Base-by-base conservation (phyloP, 1,140 invertebrate genomes). In the Cyphomyrmex costatus region DNA sequence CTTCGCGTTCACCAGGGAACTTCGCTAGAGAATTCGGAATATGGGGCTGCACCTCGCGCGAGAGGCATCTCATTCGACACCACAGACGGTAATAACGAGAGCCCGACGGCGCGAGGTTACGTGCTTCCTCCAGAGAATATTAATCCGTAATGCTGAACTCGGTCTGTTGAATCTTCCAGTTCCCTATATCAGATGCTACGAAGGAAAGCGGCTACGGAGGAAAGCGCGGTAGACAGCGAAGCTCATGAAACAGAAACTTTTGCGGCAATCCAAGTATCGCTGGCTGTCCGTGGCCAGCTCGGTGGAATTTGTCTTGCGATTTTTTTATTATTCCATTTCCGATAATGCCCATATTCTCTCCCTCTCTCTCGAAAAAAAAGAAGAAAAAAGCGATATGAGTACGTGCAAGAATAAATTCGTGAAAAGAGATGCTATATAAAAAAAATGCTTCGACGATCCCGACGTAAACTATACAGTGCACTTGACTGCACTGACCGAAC, bases 81-180 rank as follows among this genome's bases (percentile, higher is more conserved):
- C 78, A 83, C 88, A 85, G 36, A 90, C 88, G 80, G 89, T 85
- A 89, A 90, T 90, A 90, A 90, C 89, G 89, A 90, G 88, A 87
- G 79, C 74, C 56, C 70, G 80, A 86, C 77, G 87, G 79, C 24
- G 63, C 53, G 71, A 80, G 89, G 86, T 89, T 90, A 90, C 89
- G 89, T 90, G 80, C 68, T 80, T 90, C 80, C 86, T 87, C 79
- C 51, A 60, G 89, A 90, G 89, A 87, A 90, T 90, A 90, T 90
- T 90, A 90, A 90, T 90, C 89, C 76, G 88, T 87, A 90, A 90
- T 90, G 88, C 74, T 89, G 88, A 88, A 86, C 88, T 89, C 88
- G 88, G 88, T 73, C 51, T 56, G 71, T 30, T 83, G 88, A 88
- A 89, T 89, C 88, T 89, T 89, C 85, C 78, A 89, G 88, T 68